Base-by-base conservation (phyloP, 2,797 vertebrate species). In the Sebastes itinus region DNA sequence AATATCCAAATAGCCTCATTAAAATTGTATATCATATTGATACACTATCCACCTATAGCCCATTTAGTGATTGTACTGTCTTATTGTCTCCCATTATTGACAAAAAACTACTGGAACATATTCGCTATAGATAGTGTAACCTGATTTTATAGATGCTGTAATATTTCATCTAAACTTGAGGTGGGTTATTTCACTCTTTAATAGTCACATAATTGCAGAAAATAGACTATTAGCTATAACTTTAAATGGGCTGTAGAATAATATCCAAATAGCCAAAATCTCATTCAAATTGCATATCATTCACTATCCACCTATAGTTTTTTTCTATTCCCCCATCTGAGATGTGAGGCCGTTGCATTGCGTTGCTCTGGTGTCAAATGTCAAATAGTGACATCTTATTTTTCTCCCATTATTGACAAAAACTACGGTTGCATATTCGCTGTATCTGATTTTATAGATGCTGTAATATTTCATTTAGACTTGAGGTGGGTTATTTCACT, bases 311-410 rank as follows among this genome's bases (percentile, higher is more conserved):
- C 33, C 33, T 35, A 35, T 35, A 35, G 33, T 4, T 35, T 4
- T 35, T 35, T 35, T 35, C 35, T 35, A 35, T 93, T 91, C 6
- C 35, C 65, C 65, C 28, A 12, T 76, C 60, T 52, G 42, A 72
- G 83, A 16, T 73, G 55, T 35, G 52, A 75, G 82, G 82, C 77
- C 76, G 67, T 62, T 87, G 64, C 58, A 35, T 35, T 12, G 33
- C 33, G 4, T 35, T 35, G 33, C 33, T 35, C 35, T 35, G 33
- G 33, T 35, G 71, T 92, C 77, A 81, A 32, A 82, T 80, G 66
- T 91, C 82, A 85, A 68, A 56, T 20, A 70, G 63, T 54, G 64
- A 64, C 64, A 22, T 18, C 6, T 16, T 4, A 4, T 11, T 33
- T 2, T 52, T 28, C 42, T 32, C 38, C 38, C 14, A 6, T 42